Evolutionary conservation across 2,888 invertebrate species (phyloP).

Genomic region (Fragum whitleyi): DNA sequence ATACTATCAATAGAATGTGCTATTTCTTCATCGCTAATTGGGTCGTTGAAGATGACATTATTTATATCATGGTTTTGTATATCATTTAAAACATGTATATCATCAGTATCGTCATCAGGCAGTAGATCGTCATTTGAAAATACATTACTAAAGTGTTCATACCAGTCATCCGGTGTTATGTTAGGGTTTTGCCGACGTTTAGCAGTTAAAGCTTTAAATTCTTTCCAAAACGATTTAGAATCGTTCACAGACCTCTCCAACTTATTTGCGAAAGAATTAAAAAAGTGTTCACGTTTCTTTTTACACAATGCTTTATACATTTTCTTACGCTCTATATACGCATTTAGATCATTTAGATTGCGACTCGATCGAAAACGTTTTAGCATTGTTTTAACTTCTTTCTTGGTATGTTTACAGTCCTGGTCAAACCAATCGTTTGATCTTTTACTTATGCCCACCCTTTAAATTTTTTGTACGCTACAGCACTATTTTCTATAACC

Average conservation of each 20-base stretch:
- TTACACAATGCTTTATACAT: neutral
- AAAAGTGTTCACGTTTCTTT: neutral
- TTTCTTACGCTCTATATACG: neutral
- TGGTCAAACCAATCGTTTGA: neutral
- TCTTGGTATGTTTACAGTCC: neutral
- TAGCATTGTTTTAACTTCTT: neutral
- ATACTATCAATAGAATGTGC: neutral
- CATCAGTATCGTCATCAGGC: neutral
- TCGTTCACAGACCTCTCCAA: neutral
- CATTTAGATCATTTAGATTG: neutral
- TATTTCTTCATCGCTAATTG: constrained; percentile 8
- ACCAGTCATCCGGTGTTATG: neutral
- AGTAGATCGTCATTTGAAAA: neutral
- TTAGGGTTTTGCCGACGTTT: neutral
- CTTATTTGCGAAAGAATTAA: neutral
- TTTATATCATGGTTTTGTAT: neutral
- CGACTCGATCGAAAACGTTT: neutral
- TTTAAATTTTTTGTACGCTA: too few species aligned
- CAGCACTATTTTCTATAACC: too few species aligned
- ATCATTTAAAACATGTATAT: neutral
- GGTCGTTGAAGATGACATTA: neutral
- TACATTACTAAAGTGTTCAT: neutral
- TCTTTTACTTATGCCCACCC: too few species aligned
- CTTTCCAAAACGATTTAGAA: constrained; percentile 3
- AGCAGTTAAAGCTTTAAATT: neutral